phyloP scores from a whole-genome alignment of 53 echinoderm and acorn worm species.

The Crossaster papposus region DNA sequence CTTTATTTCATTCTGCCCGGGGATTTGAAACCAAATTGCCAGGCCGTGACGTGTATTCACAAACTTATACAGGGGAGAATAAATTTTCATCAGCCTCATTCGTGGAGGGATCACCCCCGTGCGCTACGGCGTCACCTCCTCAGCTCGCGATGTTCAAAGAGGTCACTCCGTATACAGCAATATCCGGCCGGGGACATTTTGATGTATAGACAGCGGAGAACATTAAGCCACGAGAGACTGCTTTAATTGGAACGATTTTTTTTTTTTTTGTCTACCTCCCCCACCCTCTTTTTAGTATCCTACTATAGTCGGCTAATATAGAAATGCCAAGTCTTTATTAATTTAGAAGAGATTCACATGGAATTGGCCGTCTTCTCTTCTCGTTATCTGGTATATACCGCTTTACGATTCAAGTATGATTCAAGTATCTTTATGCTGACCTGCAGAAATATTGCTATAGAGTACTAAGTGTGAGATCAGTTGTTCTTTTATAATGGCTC shows the following conservation, averaged over 20 bases:
- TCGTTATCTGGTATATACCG: neutral
- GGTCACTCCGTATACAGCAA: conserved; percentile 19
- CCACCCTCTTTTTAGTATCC: neutral
- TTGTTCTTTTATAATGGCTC: too few relatives aligned
- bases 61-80: neutral
- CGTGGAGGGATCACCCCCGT: neutral
- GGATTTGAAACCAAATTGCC: conserved; percentile 9
- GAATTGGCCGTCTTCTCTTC: neutral
- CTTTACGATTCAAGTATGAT: neutral
- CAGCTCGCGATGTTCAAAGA: neutral
- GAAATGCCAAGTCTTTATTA: conserved; percentile 1
- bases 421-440: neutral
- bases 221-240: conserved; percentile 33
- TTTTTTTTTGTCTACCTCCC: neutral
- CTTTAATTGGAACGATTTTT: conserved; percentile 31
- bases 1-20: neutral
- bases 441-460: neutral
- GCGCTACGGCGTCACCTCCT: neutral
- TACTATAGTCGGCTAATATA: neutral
- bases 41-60: neutral
- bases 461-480: too few relatives aligned
- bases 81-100: neutral
- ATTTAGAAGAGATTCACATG: neutral
- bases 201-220: conserved; percentile 17
- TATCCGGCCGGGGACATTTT: conserved; percentile 41